These are phyloP conservation scores for Magallana gigas DNA, from an alignment of 1,140 invertebrate genomes.

Conservation along the genomic window DNA sequence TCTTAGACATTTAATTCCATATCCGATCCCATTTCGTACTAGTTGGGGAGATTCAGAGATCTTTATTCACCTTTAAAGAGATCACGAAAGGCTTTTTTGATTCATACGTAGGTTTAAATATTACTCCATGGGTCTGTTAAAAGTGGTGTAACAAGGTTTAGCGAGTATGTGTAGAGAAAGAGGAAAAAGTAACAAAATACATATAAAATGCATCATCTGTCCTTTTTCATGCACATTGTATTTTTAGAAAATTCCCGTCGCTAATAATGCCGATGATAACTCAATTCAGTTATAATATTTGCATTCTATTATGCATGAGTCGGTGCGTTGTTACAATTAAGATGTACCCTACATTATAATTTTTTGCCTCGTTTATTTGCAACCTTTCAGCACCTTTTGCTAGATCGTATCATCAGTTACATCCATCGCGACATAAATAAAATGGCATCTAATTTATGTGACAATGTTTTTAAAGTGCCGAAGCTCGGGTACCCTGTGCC, in stretches of 20 bases:
- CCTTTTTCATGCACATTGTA: too few species aligned
- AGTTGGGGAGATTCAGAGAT: constrained; percentile 6
- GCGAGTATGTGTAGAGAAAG: too few species aligned
- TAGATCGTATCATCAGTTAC: constrained; percentile 24
- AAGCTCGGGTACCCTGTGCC: neutral
- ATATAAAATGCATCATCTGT: too few species aligned
- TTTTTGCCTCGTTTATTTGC: neutral
- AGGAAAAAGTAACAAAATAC: too few species aligned
- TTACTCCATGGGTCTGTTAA: too few species aligned
- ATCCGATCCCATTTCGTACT: constrained; percentile 19
- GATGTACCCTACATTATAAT: constrained; percentile 11
- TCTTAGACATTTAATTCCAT: constrained; percentile 10
- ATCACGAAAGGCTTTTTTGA: constrained; percentile 21
- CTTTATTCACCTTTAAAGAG: constrained; percentile 29
- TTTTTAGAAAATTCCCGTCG: too few species aligned
- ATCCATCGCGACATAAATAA: constrained; percentile 11
- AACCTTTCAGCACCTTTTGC: neutral
- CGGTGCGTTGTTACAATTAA: neutral
- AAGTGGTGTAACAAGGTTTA: too few species aligned
- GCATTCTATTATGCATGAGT: constrained; percentile 17
- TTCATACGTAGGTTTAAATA: neutral
- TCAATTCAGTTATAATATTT: neutral
- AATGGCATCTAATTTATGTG: constrained; percentile 28
- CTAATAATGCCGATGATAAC: neutral
- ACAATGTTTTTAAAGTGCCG: constrained; percentile 10